Evolutionary conservation across 2,113 vertebrate genomes (phyloP).

Genomic region (Pelecanus crispus): DNA sequence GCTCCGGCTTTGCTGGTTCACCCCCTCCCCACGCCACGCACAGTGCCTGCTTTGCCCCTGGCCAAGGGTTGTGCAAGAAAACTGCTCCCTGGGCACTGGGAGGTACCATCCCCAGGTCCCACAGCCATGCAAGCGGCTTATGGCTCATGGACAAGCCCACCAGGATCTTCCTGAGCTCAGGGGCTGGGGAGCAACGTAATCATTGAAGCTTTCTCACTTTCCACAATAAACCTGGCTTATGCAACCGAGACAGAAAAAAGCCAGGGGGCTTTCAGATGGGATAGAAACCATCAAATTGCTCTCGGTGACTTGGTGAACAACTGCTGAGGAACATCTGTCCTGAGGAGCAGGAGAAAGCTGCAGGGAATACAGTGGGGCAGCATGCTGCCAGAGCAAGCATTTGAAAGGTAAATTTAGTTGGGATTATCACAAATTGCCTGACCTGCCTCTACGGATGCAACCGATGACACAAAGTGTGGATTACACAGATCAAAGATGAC

Average conservation of each 20-base stretch:
- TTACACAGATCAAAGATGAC: neutral
- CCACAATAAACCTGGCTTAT: neutral
- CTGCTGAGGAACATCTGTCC: neutral
- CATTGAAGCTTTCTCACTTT: neutral
- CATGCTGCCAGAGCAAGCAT: neutral
- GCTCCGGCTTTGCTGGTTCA: neutral
- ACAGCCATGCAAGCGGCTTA: accelerated
- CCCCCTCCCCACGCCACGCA: neutral
- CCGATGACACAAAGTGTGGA: neutral
- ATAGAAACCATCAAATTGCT: neutral
- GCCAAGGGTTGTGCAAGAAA: neutral
- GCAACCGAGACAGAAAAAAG: accelerated
- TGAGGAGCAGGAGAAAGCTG: neutral
- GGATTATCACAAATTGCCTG: slow-evolving; percentile 27
- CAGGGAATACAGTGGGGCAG: neutral
- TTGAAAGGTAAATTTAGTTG: slow-evolving; percentile 4
- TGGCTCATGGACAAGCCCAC: neutral
- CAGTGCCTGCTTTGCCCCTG: neutral
- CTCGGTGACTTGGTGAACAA: neutral
- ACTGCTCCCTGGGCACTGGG: accelerated
- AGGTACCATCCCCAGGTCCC: accelerated
- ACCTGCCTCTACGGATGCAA: neutral
- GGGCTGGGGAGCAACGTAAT: neutral
- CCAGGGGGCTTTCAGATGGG: neutral
- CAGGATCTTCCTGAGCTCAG: neutral